These are phyloP conservation scores for Drosophila bifasciata DNA, from an alignment of 1,140 invertebrate genomes.

Conservation along the genomic window DNA sequence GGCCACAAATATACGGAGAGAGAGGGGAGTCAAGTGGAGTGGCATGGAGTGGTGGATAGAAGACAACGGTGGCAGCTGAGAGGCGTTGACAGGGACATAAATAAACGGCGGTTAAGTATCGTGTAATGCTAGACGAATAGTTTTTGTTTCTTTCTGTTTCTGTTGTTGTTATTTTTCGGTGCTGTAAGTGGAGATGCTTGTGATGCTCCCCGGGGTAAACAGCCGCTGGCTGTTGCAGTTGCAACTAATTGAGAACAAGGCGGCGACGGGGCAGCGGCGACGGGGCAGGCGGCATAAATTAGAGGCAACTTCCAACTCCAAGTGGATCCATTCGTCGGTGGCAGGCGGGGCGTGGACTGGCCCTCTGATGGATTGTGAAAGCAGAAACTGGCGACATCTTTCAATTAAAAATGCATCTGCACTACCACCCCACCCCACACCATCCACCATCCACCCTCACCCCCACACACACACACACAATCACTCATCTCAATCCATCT, in stretches of 20 bases:
- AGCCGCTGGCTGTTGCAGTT: constrained; percentile 37
- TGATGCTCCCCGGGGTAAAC: constrained; percentile 42
- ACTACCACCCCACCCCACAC: no score
- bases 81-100: constrained; percentile 51
- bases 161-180: not conserved
- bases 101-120: constrained; percentile 52
- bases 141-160: constrained; percentile 9
- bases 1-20: no score
- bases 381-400: constrained; percentile 30
- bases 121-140: constrained; percentile 54
- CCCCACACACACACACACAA: no score
- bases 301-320: constrained; percentile 15
- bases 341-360: no score
- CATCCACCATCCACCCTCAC: constrained; percentile 1
- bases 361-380: constrained; percentile 43
- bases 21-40: not conserved
- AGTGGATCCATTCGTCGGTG: constrained; percentile 17
- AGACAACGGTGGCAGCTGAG: constrained; percentile 31
- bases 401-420: constrained; percentile 44
- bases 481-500: no score
- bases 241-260: constrained; percentile 53
- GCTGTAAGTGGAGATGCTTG: constrained; percentile 37
- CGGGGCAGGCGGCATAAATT: constrained; percentile 41
- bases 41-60: not conserved
- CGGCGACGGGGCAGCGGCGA: constrained; percentile 8